Evolutionary conservation across 2,888 invertebrate species (phyloP), one percentile per base, ranked within the genome.

Genomic region (Cyaniris semiargus): DNA sequence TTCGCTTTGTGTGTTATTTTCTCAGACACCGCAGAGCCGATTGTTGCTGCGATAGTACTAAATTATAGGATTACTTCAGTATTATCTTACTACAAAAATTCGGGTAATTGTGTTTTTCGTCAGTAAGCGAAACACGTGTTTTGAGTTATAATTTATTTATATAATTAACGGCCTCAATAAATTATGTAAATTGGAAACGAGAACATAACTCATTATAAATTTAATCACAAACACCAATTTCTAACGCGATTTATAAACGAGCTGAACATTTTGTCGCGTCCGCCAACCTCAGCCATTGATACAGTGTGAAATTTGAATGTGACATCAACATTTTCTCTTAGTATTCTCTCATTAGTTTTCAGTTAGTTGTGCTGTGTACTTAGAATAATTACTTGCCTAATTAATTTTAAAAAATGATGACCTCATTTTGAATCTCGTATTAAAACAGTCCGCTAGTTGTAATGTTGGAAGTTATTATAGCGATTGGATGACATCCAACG

Each of bases 311-410:
- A 88, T 86, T 86, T 85, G 79, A 82, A 79, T 81, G 81, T 78
- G 77, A 80, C 79, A 83, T 83, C 84, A 85, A 86, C 84, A 86
- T 88, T 89, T 90, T 88, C 86, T 88, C 85, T 88, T 90, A 90
- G 88, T 88, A 89, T 86, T 81, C 88, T 89, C 86, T 87, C 83
- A 82, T 89, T 91, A 91, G 91, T 91, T 92, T 88, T 89, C 85
- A 85, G 88, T 92, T 93, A 93, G 92, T 91, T 91, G 93, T 93
- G 93, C 93, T 90, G 93, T 93, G 93, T 93, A 93, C 88, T 92
- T 93, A 93, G 92, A 87, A 83, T 79, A 79, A 75, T 79, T 85
- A 84, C 89, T 85, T 87, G 88, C 86, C 87, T 88, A 84, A 84
- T 84, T 84, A 86, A 85, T 85, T 87, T 56, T 60, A 77, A 79